Base-by-base conservation (phyloP, 2,113 vertebrate species). In the Pomatostomus ruficeps region DNA sequence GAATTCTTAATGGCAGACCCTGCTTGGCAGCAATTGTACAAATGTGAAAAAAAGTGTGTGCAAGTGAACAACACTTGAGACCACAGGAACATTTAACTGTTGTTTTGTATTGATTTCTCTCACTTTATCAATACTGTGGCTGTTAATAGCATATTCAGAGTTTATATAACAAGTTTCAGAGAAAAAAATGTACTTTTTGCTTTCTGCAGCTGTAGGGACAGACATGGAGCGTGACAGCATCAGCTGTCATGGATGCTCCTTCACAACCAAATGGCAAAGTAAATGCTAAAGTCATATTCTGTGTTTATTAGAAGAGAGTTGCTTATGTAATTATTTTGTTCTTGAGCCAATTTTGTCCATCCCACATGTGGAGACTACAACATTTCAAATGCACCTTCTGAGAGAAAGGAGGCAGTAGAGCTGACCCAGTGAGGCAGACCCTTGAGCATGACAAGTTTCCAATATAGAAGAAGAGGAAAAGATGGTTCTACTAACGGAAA, bases 301-400 rank as follows among this genome's bases (percentile, higher is more conserved):
- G 9, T 57, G 35, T 22, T 93, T 77, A 52, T 57, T 61, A 38
- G 45, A 89, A 57, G 18, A 86, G 6, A 75, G 14, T 40, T 65
- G 11, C 46, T 76, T 93, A 35, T 75, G 43, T 43, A 65, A 63
- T 67, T 79, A 2, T 21, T 59, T 85, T 78, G 17, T 51, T 78
- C 62, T 42, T 65, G 23, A 89, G 49, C 24, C 36, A 75, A 10
- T 76, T 83, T 76, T 68, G 11, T 76, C 28, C 7, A 65, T 49
- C 23, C 19, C 49, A 16, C 0, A 0, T 26, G 21, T 20, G 35
- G 33, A 17, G 11, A 75, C 23, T 55, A 17, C 21, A 63, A 12
- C 17, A 43, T 38, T 43, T 86, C n/a, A 65, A 73, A 54, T 35
- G 9, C 13, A 57, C 8, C 18, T 78, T 84, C 42, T 65, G 38